These are phyloP conservation scores for Serripes groenlandicus DNA, from an alignment of 2,888 invertebrate genomes.

Conservation along the genomic window DNA sequence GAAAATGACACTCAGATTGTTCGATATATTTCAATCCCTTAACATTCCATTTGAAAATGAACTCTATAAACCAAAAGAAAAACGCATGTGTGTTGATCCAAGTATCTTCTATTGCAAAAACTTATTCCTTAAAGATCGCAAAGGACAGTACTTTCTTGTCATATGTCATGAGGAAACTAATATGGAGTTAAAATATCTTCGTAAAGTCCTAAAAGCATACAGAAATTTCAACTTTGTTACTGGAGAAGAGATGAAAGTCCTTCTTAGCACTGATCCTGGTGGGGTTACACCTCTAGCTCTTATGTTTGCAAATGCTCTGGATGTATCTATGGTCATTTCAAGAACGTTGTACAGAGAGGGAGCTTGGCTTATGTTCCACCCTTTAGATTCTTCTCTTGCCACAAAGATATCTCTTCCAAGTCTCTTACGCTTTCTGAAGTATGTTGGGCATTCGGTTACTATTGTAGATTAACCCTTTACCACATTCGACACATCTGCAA, in stretches of 20 bases:
- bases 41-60: slow-evolving; percentile 65
- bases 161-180: slow-evolving; percentile 70
- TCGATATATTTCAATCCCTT: slow-evolving; percentile 38
- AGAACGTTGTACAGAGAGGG: slow-evolving; percentile 55
- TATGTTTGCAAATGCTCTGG: slow-evolving; percentile 49
- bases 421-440: slow-evolving; percentile 47
- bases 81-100: slow-evolving; percentile 37
- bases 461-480: slow-evolving; percentile 41
- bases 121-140: slow-evolving; percentile 78
- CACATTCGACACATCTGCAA: too few species aligned
- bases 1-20: slow-evolving; percentile 37
- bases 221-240: slow-evolving; percentile 78
- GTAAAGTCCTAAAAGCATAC: slow-evolving; percentile 68
- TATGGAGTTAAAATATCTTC: slow-evolving; percentile 70
- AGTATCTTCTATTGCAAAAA: slow-evolving; percentile 77
- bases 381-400: slow-evolving; percentile 61
- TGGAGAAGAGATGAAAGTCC: slow-evolving; percentile 60
- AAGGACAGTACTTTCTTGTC: slow-evolving; percentile 73
- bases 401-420: slow-evolving; percentile 56
- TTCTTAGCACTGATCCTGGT: slow-evolving; percentile 67
- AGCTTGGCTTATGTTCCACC: slow-evolving; percentile 70
- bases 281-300: slow-evolving; percentile 75
- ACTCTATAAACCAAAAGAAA: slow-evolving; percentile 54
- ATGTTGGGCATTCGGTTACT: slow-evolving; percentile 37
- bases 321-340: slow-evolving; percentile 67